phyloP scores from a whole-genome alignment of 2,113 vertebrate genomes.

The Cepphus grylle region DNA sequence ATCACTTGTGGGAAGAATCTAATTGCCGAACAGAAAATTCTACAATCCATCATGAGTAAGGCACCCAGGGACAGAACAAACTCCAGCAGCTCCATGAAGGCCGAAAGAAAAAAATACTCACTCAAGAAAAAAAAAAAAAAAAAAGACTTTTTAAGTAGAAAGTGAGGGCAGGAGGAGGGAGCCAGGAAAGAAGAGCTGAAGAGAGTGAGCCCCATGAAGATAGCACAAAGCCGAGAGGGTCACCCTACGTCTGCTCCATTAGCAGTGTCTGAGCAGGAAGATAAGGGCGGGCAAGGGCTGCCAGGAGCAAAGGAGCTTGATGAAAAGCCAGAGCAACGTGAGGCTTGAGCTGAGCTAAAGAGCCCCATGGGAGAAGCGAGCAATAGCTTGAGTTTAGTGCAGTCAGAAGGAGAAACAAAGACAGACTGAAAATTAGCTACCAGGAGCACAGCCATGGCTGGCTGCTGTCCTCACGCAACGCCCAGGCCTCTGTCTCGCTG shows the following conservation, averaged over 20 bases:
- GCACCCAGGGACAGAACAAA: background rate
- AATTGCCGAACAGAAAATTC: background rate
- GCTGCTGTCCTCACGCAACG: background rate
- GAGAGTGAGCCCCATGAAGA: background rate
- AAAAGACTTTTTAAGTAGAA: background rate
- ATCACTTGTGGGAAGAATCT: background rate
- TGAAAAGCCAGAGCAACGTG: background rate
- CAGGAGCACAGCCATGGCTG: fast-evolving
- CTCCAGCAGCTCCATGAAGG: background rate
- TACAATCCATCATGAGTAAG: background rate
- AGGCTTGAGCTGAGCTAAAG: background rate
- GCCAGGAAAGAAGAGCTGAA: background rate
- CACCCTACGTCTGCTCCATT: fast-evolving
- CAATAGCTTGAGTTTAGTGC: background rate
- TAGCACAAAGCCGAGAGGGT: background rate
- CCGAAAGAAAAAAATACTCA: background rate
- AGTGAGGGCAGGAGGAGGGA: background rate
- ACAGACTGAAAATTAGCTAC: fast-evolving
- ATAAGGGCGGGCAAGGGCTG: background rate
- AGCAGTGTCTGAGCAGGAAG: background rate
- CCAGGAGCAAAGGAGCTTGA: background rate
- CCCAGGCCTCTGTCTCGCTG: background rate
- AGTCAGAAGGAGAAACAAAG: background rate
- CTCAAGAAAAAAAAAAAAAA: background rate
- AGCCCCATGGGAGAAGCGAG: background rate